Evolutionary conservation across 2,113 vertebrate genomes (phyloP).

Genomic region (Todiramphus saurophagus): DNA sequence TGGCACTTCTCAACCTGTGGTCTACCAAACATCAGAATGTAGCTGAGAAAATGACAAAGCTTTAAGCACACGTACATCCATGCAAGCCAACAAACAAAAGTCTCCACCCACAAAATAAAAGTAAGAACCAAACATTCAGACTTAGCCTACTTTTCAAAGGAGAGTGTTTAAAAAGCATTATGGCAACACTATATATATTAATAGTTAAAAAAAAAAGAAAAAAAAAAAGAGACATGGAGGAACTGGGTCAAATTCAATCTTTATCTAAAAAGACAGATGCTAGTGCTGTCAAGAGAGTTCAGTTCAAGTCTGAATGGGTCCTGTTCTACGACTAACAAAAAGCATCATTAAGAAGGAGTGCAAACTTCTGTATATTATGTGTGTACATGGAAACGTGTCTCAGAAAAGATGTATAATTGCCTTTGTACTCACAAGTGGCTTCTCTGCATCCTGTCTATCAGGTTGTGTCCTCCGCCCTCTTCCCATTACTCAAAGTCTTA

Average conservation of each 20-base stretch:
- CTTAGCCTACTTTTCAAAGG: neutral
- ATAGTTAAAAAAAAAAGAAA: neutral
- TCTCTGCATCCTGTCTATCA: neutral
- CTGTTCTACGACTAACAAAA: neutral
- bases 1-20: neutral
- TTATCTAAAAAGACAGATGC: neutral
- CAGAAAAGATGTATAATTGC: neutral
- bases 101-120: neutral
- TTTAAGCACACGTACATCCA: neutral
- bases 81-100: neutral
- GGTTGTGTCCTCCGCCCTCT: neutral
- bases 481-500: neutral
- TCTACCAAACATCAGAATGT: neutral
- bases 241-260: neutral
- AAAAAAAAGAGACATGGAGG: neutral
- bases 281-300: neutral
- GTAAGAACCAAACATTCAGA: neutral
- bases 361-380: neutral
- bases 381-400: neutral
- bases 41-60: neutral
- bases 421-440: neutral
- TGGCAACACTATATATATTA: neutral
- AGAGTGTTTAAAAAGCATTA: neutral
- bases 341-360: neutral
- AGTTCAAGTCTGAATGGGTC: neutral